Evolutionary conservation across 2,797 vertebrate species (phyloP).

Genomic region (Gobio occitaniae): DNA sequence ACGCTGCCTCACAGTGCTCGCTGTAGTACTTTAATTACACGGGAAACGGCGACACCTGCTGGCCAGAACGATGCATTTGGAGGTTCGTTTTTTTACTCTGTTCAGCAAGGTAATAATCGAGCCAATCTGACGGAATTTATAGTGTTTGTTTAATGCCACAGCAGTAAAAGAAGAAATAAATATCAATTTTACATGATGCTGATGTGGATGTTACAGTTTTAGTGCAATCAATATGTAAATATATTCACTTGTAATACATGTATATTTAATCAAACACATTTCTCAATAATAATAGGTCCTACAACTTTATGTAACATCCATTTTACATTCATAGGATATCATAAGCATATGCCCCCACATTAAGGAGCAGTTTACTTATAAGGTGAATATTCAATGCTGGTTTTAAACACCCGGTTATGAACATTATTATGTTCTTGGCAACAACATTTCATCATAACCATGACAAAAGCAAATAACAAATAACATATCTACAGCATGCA

Average conservation of each 20-base stretch:
- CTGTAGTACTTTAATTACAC: background rate
- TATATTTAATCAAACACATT: background rate
- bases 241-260: background rate
- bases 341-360: background rate
- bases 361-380: background rate
- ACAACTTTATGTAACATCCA: background rate
- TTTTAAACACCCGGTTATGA: background rate
- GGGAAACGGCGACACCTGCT: conserved; percentile 58
- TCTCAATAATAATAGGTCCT: background rate
- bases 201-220: background rate
- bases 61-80: conserved; percentile 1
- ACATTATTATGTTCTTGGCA: background rate
- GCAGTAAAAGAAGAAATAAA: background rate
- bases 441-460: background rate
- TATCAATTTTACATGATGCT: background rate
- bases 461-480: background rate
- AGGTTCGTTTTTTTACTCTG: background rate
- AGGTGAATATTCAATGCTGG: background rate
- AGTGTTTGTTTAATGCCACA: conserved; percentile 3
- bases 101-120: background rate
- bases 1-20: conserved; percentile 30
- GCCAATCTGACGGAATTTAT: background rate
- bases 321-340: background rate
- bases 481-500: conserved; percentile 10
- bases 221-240: conserved; percentile 14